A percentile compares a stretch with the other conserved stretches of the same genome.
These are phyloP conservation scores for Pteromalus puparum DNA, from an alignment of 1,140 invertebrate species.

Conservation along the genomic window DNA sequence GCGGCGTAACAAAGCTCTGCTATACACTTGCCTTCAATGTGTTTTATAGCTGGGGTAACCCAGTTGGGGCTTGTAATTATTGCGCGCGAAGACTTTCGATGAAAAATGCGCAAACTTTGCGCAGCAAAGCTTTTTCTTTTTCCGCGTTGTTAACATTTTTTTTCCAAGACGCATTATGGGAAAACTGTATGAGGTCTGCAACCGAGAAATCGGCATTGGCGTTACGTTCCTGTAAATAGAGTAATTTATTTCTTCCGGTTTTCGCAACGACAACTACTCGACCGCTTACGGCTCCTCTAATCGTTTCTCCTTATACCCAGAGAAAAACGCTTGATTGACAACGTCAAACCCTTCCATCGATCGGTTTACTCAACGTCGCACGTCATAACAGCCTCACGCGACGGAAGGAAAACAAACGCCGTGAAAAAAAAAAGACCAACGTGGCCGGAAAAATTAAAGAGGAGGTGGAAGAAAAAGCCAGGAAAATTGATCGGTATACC, in stretches of 20 bases:
- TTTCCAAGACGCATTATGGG: no score
- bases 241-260: no score
- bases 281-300: not conserved
- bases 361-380: not conserved
- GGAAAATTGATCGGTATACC: constrained; percentile 39
- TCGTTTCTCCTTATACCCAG: not conserved
- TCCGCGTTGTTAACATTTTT: not conserved
- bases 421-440: not conserved
- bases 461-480: not conserved
- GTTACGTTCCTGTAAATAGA: no score
- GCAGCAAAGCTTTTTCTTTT: not conserved
- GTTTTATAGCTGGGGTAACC: constrained; percentile 3
- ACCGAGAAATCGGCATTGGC: not conserved
- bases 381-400: not conserved
- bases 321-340: not conserved
- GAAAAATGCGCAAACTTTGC: not conserved
- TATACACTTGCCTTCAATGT: constrained; percentile 10
- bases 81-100: not conserved
- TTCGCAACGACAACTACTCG: not conserved
- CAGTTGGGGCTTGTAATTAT: not conserved
- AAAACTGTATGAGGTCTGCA: not conserved
- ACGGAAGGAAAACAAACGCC: not conserved
- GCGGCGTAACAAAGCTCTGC: not conserved
- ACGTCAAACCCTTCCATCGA: not conserved
- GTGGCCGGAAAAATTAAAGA: not conserved